Evolutionary conservation across 2,888 invertebrate species (phyloP), one percentile per base, ranked within the genome.

Genomic region (Acleris cristana): DNA sequence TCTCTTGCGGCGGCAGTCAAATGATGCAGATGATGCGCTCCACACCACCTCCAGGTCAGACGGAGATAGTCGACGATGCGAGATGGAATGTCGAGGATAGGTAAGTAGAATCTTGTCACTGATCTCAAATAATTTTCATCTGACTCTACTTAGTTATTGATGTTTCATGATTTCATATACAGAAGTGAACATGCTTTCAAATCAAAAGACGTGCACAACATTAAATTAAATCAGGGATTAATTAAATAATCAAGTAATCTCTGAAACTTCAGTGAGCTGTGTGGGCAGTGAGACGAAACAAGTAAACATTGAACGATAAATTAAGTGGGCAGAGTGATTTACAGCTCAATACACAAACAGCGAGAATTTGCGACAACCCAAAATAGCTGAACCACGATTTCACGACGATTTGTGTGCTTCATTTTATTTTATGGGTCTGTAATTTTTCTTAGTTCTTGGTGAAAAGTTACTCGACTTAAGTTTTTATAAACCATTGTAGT

Each of bases 41-140:
- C 83, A 79, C 77, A 76, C 77, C 76, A 79, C 77, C 85, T 83
- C 79, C 77, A 79, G 77, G 78, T 79, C 82, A 80, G 81, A 73
- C 80, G 78, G 75, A 73, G 74, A 74, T 55, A 78, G 77, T 70
- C 71, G 75, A 72, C 74, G 78, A 74, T 74, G 76, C 74, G 78
- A 74, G 73, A 68, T 70, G 75, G 71, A 77, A 74, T 74, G 73
- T 78, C 78, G 79, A 76, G 79, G 78, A 79, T 67, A 80, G 81
- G 79, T 74, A 69, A 69, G 74, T 79, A 88, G 89, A 90, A 89
- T 90, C 92, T 92, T 91, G 92, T 89, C 92, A 81, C 92, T 92
- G 92, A 92, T 92, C 91, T 91, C 89, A 90, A 83, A 85, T 91
- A 90, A 90, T 88, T 91, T 89, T 79, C 26, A 58, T 62, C 60